Conservation (phyloP, 1,140 invertebrate species). For the Popillia japonica region DNA sequence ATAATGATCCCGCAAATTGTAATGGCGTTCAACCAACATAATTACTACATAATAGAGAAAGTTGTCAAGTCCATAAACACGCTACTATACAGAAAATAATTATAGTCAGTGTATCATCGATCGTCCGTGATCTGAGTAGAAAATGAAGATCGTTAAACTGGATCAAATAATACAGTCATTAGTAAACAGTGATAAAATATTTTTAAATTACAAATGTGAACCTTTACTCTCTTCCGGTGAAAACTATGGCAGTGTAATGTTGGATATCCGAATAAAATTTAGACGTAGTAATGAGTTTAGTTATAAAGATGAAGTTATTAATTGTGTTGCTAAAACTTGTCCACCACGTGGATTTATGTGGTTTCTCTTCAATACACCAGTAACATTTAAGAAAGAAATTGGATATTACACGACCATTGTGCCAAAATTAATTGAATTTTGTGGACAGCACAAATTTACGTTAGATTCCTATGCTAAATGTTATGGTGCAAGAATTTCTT, state of each 20-base stretch:
- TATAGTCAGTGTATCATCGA: too few species aligned
- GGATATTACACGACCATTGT: conserved; percentile 51
- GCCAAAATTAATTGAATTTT: conserved; percentile 50
- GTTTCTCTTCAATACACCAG: conserved; percentile 57
- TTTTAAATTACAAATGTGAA: not conserved
- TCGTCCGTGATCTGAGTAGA: not conserved
- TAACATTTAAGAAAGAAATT: conserved; percentile 60
- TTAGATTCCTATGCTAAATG: conserved; percentile 48
- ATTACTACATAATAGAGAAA: too few species aligned
- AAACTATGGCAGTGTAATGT: conserved; percentile 68
- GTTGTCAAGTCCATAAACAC: too few species aligned
- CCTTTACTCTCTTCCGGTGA: conserved; percentile 60
- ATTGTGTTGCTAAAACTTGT: conserved; percentile 62
- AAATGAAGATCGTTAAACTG: not conserved
- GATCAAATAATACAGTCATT: not conserved
- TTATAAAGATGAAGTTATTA: conserved; percentile 48
- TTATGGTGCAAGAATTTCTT: conserved; percentile 50
- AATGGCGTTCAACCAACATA: too few species aligned
- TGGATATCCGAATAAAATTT: conserved; percentile 58
- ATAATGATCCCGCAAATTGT: too few species aligned
- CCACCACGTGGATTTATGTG: conserved; percentile 57
- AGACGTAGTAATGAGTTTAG: conserved; percentile 43
- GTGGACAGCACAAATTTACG: conserved; percentile 43
- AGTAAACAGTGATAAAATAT: not conserved
- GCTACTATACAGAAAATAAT: too few species aligned